phyloP scores from a whole-genome alignment of 2,797 vertebrate genomes.

The Microchirus variegatus region DNA sequence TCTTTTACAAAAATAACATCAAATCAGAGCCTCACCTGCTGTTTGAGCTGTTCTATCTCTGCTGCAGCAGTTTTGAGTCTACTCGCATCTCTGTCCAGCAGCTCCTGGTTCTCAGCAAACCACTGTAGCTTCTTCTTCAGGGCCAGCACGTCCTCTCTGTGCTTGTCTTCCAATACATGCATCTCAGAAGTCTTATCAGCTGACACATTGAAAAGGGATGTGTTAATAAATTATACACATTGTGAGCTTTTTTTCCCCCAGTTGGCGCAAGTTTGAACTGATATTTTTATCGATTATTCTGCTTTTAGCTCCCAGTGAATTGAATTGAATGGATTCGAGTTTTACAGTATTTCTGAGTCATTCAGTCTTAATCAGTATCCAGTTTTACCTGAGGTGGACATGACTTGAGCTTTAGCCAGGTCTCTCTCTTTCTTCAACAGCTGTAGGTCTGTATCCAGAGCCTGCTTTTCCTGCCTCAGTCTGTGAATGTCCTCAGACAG shows the following conservation, averaged over 20 bases:
- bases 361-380: neutral
- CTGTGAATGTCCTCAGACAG: conserved; percentile 81
- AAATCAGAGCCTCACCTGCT: conserved; percentile 77
- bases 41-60: conserved; percentile 85
- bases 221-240: neutral
- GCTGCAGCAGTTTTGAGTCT: conserved; percentile 86
- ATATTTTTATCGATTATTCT: no score
- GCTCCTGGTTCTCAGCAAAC: conserved; percentile 93
- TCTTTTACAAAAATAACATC: no score
- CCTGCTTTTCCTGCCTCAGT: conserved; percentile 88
- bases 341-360: no score
- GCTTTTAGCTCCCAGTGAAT: no score
- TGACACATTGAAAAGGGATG: conserved; percentile 43
- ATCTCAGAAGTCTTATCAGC: conserved; percentile 85
- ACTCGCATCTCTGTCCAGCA: conserved; percentile 87
- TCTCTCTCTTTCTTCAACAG: conserved; percentile 87
- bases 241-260: no score
- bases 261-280: neutral
- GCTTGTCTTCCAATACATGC: conserved; percentile 82
- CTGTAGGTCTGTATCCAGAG: conserved; percentile 86
- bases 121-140: conserved; percentile 89
- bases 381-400: conserved; percentile 77
- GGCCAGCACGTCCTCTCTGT: conserved; percentile 84
- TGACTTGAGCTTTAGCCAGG: conserved; percentile 79
- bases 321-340: no score